Percentiles rank a stretch among this genome's conserved stretches.
phyloP scores from a whole-genome alignment of 1,140 invertebrate species.

The Brachionus angularis region DNA sequence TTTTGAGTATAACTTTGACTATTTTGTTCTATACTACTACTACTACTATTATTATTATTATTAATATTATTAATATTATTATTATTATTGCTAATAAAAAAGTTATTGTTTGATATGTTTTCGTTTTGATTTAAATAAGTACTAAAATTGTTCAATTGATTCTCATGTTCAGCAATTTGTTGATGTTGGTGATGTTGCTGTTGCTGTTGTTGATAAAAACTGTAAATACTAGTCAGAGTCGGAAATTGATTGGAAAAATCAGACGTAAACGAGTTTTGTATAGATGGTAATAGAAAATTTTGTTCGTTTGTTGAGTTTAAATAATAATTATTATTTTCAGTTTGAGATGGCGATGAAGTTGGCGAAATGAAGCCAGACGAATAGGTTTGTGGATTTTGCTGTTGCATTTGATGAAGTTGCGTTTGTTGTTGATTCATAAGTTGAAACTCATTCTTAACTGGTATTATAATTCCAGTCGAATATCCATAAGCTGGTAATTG shows the following conservation, averaged over 20 bases:
- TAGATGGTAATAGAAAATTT: slow-evolving; percentile 13
- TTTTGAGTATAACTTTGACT: too few species aligned
- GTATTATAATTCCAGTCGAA: slow-evolving; percentile 11
- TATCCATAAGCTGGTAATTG: neutral
- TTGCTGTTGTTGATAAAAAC: slow-evolving; percentile 42
- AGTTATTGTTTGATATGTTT: too few species aligned
- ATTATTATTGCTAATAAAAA: too few species aligned
- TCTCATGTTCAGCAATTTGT: neutral
- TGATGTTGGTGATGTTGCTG: neutral
- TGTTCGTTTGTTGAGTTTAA: neutral
- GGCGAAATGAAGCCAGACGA: neutral
- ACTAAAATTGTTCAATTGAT: slow-evolving; percentile 10
- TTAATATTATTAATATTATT: too few species aligned
- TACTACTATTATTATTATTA: too few species aligned
- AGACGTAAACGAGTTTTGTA: neutral
- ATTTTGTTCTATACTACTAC: too few species aligned
- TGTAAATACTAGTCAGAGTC: slow-evolving; percentile 33
- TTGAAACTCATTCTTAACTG: slow-evolving; percentile 12
- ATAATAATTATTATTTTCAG: too few species aligned
- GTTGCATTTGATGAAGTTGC: too few species aligned
- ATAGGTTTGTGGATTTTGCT: too few species aligned
- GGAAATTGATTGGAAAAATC: slow-evolving; percentile 31
- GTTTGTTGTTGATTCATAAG: neutral
- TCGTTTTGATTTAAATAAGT: too few species aligned
- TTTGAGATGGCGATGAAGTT: neutral